These are phyloP conservation scores for Tricholauxania praeusta DNA, from an alignment of 2,888 invertebrate species.

Conservation along the genomic window DNA sequence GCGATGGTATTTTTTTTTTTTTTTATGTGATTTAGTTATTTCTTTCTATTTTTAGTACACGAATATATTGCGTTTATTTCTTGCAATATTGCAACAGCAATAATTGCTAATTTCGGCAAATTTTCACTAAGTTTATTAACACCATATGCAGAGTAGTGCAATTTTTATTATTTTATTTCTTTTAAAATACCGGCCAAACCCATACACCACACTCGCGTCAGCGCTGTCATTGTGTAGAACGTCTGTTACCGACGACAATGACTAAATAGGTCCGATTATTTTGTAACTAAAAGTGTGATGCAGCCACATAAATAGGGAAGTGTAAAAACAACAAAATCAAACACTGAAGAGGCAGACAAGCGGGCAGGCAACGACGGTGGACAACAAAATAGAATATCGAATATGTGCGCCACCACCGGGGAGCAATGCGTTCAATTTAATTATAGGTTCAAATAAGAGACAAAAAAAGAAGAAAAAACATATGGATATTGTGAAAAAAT, in stretches of 20 bases:
- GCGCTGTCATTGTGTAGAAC: not conserved
- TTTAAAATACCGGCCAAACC: too few species aligned
- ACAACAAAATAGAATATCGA: slow-evolving; percentile 10
- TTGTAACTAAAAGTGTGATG: slow-evolving; percentile 32
- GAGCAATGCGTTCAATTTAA: slow-evolving; percentile 33
- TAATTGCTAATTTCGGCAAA: too few species aligned
- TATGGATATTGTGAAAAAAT: not conserved
- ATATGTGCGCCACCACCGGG: slow-evolving; percentile 26
- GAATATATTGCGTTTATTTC: too few species aligned
- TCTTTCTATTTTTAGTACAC: too few species aligned
- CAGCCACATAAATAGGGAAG: slow-evolving; percentile 5
- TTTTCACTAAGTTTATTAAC: too few species aligned
- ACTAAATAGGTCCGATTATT: slow-evolving; percentile 4
- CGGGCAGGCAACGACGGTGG: not conserved
- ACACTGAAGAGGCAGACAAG: too few species aligned
- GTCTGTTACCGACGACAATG: slow-evolving; percentile 13
- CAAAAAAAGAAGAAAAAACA: not conserved
- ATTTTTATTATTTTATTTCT: too few species aligned
- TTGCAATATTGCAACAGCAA: too few species aligned
- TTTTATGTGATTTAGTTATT: too few species aligned
- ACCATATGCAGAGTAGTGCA: too few species aligned
- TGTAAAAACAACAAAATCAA: not conserved
- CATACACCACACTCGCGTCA: not conserved
- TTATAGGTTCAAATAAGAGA: slow-evolving; percentile 22
- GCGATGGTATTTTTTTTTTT: too few species aligned